phyloP scores from a whole-genome alignment of 2,113 vertebrate species.

The Neotoma lepida region DNA sequence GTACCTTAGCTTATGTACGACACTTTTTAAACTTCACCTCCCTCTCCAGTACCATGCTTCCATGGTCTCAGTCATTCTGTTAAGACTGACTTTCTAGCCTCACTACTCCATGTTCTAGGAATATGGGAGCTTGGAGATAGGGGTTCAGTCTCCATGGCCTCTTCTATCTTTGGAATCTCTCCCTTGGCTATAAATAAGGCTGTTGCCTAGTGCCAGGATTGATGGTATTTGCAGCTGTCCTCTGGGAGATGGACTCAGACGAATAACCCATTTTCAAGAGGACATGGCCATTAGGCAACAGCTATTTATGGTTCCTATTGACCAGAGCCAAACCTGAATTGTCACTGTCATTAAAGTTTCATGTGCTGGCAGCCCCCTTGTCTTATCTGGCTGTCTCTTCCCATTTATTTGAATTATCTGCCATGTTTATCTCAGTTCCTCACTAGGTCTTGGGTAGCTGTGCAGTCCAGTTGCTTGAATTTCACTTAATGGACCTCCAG shows the following conservation, averaged over 20 bases:
- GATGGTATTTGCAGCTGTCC: conserved; percentile 80
- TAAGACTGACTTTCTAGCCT: conserved; percentile 9
- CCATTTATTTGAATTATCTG: conserved; percentile 61
- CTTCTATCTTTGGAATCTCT: conserved; percentile 79
- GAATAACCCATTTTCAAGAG: conserved; percentile 79
- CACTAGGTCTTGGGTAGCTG: neutral
- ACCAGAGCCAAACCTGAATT: conserved; percentile 74
- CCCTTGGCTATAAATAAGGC: conserved; percentile 78
- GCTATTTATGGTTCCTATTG: conserved; percentile 78
- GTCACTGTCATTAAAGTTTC: conserved; percentile 77
- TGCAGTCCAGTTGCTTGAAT: neutral
- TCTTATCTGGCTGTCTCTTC: conserved; percentile 66
- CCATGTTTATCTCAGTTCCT: conserved; percentile 24
- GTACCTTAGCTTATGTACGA: neutral
- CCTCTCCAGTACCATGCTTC: neutral
- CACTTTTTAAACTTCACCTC: neutral
- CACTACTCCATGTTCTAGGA: conserved; percentile 49
- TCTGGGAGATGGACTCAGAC: conserved; percentile 75
- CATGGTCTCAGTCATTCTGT: neutral
- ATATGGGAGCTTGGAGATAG: conserved; percentile 57
- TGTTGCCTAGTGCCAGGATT: conserved; percentile 74
- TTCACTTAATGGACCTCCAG: neutral
- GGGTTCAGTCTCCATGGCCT: conserved; percentile 55
- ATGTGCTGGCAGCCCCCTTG: conserved; percentile 38
- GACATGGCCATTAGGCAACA: conserved; percentile 76